phyloP scores from a whole-genome alignment of 1,140 invertebrate species.

The Drosophila rufa region DNA sequence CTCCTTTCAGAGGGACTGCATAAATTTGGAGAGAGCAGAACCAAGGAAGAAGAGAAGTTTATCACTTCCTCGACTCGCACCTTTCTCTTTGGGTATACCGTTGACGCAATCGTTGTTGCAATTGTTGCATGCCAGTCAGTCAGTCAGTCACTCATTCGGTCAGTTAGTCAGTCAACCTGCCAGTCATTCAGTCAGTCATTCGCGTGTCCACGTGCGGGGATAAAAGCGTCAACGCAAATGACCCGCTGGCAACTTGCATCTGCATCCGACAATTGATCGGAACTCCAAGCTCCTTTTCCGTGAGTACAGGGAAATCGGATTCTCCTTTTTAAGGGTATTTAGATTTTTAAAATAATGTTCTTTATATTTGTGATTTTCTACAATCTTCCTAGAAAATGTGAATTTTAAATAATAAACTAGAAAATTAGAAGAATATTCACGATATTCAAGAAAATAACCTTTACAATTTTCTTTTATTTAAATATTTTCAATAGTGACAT shows the following conservation, averaged over 20 bases:
- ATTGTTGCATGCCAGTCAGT: slow-evolving; percentile 32
- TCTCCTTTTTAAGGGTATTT: slow-evolving; percentile 2
- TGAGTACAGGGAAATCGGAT: slow-evolving; percentile 4
- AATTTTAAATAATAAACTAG: too few relatives aligned
- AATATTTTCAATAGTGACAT: too few relatives aligned
- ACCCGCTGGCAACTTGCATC: slow-evolving; percentile 50
- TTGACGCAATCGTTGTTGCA: slow-evolving; percentile 18
- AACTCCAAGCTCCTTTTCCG: slow-evolving; percentile 14
- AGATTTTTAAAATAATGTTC: not conserved
- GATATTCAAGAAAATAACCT: too few relatives aligned
- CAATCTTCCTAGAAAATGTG: not conserved
- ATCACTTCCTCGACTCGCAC: slow-evolving; percentile 21
- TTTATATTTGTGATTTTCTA: not conserved
- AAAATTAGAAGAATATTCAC: too few relatives aligned
- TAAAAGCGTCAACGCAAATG: slow-evolving; percentile 45
- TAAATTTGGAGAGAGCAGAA: slow-evolving; percentile 47
- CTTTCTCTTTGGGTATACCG: slow-evolving; percentile 2
- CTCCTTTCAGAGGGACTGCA: slow-evolving; percentile 29
- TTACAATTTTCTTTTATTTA: too few relatives aligned
- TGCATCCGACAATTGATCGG: slow-evolving; percentile 27
- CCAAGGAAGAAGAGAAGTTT: slow-evolving; percentile 20
- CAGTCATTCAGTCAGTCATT: slow-evolving; percentile 24
- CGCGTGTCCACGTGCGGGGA: slow-evolving; percentile 42
- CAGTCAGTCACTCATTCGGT: not conserved
- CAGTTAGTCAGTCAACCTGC: slow-evolving; percentile 5